These are phyloP conservation scores for Erannis defoliaria DNA, from an alignment of 2,888 invertebrate genomes.

Conservation along the genomic window DNA sequence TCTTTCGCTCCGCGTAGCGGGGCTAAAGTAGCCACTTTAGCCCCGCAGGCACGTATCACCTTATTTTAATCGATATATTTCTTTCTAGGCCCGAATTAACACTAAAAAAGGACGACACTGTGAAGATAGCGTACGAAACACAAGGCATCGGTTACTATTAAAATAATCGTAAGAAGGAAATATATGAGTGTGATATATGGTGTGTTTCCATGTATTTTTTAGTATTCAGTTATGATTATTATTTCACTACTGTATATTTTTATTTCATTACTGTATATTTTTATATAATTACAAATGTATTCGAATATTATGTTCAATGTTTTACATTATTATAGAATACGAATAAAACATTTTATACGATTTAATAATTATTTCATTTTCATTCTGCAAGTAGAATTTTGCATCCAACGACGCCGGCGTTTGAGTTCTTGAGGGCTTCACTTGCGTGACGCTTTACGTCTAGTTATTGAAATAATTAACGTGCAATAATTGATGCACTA, in stretches of 20 bases:
- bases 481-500: no score
- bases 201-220: neutral
- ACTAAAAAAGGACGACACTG: constrained; percentile 74
- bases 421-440: no score
- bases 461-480: no score
- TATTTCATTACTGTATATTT: neutral
- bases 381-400: neutral
- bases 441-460: no score
- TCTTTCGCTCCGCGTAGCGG: no score
- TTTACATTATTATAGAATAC: neutral
- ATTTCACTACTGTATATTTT: neutral
- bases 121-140: constrained; percentile 70
- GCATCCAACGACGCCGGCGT: no score
- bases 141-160: constrained; percentile 73
- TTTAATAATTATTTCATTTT: neutral
- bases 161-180: neutral
- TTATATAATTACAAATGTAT: neutral
- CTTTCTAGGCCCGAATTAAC: constrained; percentile 72
- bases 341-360: constrained; percentile 1
- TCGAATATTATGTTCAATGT: neutral
- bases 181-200: neutral
- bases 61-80: constrained; percentile 16
- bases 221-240: neutral
- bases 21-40: no score
- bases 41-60: no score